Conservation (phyloP, 2,797 vertebrate genomes). For the Mionectes olivaceus region DNA sequence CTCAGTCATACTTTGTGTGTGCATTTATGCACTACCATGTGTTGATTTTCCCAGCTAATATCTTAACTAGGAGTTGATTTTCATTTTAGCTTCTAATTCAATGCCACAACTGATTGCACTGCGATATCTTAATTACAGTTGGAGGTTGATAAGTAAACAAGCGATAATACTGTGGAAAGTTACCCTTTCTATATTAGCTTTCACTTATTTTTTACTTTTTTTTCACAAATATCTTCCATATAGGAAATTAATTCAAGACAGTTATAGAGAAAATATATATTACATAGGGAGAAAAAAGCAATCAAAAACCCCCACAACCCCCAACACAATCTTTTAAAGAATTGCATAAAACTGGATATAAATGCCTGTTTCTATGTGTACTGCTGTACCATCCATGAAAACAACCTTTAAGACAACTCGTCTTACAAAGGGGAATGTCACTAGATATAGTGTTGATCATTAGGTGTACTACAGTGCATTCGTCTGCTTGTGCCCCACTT, state of each 20-base stretch:
- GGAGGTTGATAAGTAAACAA: conserved; percentile 4
- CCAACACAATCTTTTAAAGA: neutral
- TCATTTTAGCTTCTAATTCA: conserved; percentile 18
- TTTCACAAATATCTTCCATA: neutral
- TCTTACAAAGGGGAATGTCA: conserved; percentile 30
- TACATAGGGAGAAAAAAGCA: neutral
- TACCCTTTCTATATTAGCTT: neutral
- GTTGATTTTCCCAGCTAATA: conserved; percentile 21
- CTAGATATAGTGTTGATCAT: conserved; percentile 36
- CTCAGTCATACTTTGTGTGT: neutral
- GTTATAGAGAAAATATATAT: neutral
- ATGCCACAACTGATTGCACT: neutral
- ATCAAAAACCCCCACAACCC: neutral
- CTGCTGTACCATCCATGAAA: neutral
- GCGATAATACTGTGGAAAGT: neutral
- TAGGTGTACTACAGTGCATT: conserved; percentile 26
- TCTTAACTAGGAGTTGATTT: neutral
- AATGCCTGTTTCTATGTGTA: neutral
- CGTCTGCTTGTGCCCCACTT: conserved; percentile 36
- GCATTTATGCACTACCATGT: neutral
- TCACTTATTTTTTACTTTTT: neutral
- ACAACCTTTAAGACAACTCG: conserved; percentile 10
- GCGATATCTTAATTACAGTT: conserved; percentile 2
- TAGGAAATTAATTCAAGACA: neutral
- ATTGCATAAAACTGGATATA: neutral